Conservation (phyloP, 2,888 invertebrate genomes). For the Drosophila vallismaia region DNA sequence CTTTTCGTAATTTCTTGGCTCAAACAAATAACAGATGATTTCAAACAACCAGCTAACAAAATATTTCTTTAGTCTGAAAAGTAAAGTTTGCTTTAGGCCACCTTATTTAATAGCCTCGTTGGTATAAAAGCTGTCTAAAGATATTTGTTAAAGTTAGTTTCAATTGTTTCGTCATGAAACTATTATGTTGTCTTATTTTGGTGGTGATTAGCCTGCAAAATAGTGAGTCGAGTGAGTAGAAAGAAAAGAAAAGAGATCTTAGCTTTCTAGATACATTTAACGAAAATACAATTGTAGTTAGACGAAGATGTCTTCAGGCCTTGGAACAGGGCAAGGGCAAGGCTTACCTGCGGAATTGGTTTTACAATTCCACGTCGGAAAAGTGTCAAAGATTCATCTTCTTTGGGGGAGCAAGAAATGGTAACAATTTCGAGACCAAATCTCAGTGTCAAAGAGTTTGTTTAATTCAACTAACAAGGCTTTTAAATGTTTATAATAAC, state of each 20-base stretch:
- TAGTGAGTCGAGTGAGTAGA: slow-evolving; percentile 6
- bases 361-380: slow-evolving; percentile 21
- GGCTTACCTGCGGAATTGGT: slow-evolving; percentile 13
- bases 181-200: background rate
- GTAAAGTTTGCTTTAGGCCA: slow-evolving; percentile 3
- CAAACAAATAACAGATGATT: slow-evolving; percentile 6
- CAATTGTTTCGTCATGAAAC: slow-evolving; percentile 10
- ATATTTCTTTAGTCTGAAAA: slow-evolving; percentile 1
- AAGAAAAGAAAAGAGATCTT: background rate
- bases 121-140: slow-evolving; percentile 14
- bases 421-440: slow-evolving; percentile 24
- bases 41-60: background rate
- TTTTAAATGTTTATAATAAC: background rate
- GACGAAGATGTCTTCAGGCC: slow-evolving; percentile 9
- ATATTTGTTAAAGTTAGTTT: background rate
- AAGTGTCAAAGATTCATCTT: slow-evolving; percentile 26
- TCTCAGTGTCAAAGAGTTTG: slow-evolving; percentile 22
- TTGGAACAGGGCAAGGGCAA: slow-evolving; percentile 14
- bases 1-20: background rate
- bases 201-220: background rate
- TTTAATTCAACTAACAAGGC: background rate
- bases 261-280: background rate
- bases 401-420: slow-evolving; percentile 32
- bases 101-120: slow-evolving; percentile 2
- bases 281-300: background rate